Conservation (phyloP, 1,140 invertebrate genomes). For the Parasteatoda tepidariorum region DNA sequence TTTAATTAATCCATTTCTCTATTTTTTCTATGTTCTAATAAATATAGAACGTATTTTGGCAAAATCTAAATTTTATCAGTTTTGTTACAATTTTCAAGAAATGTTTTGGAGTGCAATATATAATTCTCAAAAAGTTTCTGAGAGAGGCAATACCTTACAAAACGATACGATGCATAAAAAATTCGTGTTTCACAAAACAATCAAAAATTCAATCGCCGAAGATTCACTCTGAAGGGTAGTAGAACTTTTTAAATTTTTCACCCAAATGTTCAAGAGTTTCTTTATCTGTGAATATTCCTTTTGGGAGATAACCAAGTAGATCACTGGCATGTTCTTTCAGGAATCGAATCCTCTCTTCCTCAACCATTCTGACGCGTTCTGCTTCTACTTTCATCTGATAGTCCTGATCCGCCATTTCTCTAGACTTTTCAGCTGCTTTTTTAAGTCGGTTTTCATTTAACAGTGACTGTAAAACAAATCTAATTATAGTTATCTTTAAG, state of each 20-base stretch:
- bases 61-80: too few species aligned
- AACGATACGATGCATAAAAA: too few species aligned
- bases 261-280: constrained; percentile 8
- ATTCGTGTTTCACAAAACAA: too few species aligned
- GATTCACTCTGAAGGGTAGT: background rate
- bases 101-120: too few species aligned
- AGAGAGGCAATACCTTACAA: too few species aligned
- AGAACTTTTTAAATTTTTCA: constrained; percentile 43
- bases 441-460: constrained; percentile 32
- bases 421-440: constrained; percentile 9
- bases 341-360: constrained; percentile 29
- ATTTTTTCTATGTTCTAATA: too few species aligned
- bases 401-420: constrained; percentile 21
- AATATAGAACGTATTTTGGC: too few species aligned
- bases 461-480: constrained; percentile 12
- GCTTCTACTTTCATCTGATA: constrained; percentile 7
- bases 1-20: too few species aligned
- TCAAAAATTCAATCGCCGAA: too few species aligned
- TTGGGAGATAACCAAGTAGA: constrained; percentile 34
- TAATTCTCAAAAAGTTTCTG: too few species aligned
- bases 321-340: constrained; percentile 22
- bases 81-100: too few species aligned
- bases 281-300: constrained; percentile 24
- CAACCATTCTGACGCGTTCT: constrained; percentile 16
- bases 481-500: too few species aligned